A percentile compares a stretch with the other conserved stretches of the same genome.
Conservation (phyloP, 2,888 invertebrate genomes). For the Lampropteryx suffumata region DNA sequence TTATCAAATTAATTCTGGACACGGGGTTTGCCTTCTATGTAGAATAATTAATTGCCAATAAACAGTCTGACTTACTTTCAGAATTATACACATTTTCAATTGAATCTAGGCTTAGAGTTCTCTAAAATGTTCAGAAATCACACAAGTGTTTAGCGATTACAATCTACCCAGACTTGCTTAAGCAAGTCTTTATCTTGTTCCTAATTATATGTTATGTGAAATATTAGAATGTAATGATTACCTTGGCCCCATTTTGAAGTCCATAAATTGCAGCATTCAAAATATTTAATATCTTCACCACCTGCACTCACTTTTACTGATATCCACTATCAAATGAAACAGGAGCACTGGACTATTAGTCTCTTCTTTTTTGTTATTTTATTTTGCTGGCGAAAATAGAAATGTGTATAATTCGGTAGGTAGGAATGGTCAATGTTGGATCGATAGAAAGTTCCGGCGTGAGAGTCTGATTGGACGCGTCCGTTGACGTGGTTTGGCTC, state of each 20-base stretch:
- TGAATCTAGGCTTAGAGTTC: neutral
- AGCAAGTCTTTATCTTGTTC: conserved; percentile 6
- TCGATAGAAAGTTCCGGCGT: conserved; percentile 67
- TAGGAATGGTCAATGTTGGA: conserved; percentile 44
- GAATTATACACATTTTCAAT: conserved; percentile 5
- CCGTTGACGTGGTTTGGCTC: conserved; percentile 62
- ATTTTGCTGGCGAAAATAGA: neutral
- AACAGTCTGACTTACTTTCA: conserved; percentile 1
- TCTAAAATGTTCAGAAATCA: conserved; percentile 1
- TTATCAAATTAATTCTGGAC: conserved; percentile 42
- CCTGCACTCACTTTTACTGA: conserved; percentile 24
- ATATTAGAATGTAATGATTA: conserved; percentile 41
- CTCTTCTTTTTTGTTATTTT: conserved; percentile 1
- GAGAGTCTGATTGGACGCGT: conserved; percentile 68
- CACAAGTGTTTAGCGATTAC: conserved; percentile 4
- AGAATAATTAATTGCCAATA: conserved; percentile 35
- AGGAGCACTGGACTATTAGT: conserved; percentile 6
- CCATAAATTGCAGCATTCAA: conserved; percentile 35
- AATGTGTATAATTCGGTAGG: conserved; percentile 21
- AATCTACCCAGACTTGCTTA: conserved; percentile 9
- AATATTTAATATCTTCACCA: conserved; percentile 30
- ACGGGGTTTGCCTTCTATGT: conserved; percentile 26
- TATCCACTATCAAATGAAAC: conserved; percentile 18
- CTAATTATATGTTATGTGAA: conserved; percentile 20
- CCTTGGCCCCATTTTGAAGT: conserved; percentile 66